phyloP scores from a whole-genome alignment of 2,888 invertebrate species.

The Philereme vetulata region DNA sequence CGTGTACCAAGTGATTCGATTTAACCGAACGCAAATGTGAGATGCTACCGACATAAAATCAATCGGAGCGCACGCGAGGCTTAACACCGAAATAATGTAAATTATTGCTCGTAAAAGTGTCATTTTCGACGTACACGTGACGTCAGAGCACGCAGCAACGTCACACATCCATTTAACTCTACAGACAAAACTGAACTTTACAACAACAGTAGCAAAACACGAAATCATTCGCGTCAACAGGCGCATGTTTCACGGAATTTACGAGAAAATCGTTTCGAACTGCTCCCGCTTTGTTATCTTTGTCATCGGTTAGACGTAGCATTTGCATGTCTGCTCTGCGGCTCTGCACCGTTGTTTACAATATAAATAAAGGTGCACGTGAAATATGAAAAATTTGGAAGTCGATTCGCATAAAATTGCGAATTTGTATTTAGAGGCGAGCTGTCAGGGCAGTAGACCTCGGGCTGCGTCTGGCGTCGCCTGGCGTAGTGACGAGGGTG shows the following conservation, averaged over 20 bases:
- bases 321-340: slow-evolving; percentile 61
- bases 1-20: slow-evolving; percentile 79
- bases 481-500: slow-evolving; percentile 52
- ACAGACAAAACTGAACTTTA: slow-evolving; percentile 51
- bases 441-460: slow-evolving; percentile 81
- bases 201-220: slow-evolving; percentile 40
- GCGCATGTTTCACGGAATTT: slow-evolving; percentile 48
- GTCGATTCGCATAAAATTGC: slow-evolving; percentile 66
- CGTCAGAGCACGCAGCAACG: slow-evolving; percentile 62
- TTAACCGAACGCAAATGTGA: slow-evolving; percentile 77
- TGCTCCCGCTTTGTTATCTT: slow-evolving; percentile 71
- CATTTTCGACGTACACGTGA: slow-evolving; percentile 81
- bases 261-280: slow-evolving; percentile 65
- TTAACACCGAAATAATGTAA: slow-evolving; percentile 81
- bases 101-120: slow-evolving; percentile 83
- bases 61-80: slow-evolving; percentile 81
- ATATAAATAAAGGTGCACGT: slow-evolving; percentile 38
- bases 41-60: slow-evolving; percentile 81
- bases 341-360: slow-evolving; percentile 47
- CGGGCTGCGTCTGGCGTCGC: slow-evolving; percentile 61
- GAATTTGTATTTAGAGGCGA: slow-evolving; percentile 76
- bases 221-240: slow-evolving; percentile 41
- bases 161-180: slow-evolving; percentile 40
- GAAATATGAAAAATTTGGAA: slow-evolving; percentile 47
- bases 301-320: slow-evolving; percentile 64